A percentile compares a stretch with the other conserved stretches of the same genome.
phyloP scores from a whole-genome alignment of 2,888 invertebrate genomes.

The Polydrusus pterygomalis region DNA sequence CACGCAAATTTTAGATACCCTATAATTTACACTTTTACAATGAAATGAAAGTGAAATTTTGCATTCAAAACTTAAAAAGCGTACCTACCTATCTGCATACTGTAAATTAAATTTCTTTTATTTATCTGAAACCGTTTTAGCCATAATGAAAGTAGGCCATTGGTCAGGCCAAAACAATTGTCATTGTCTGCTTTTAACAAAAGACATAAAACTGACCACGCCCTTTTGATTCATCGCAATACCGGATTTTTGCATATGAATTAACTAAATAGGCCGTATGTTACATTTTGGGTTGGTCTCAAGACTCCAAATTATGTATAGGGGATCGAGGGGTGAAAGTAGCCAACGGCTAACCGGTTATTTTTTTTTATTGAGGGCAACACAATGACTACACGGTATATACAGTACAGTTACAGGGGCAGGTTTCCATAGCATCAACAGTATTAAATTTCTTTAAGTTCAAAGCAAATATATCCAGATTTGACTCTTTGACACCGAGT shows the following conservation, averaged over 20 bases:
- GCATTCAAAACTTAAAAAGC: slow-evolving; percentile 16
- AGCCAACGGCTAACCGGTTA: slow-evolving; percentile 38
- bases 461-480: no score
- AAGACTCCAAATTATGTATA: neutral
- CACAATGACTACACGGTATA: neutral
- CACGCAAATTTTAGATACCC: neutral
- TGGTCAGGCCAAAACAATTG: slow-evolving; percentile 43
- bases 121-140: slow-evolving; percentile 19
- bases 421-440: no score
- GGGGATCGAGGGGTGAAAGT: slow-evolving; percentile 36
- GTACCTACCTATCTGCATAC: neutral
- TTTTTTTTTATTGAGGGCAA: neutral
- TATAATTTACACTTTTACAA: slow-evolving; percentile 3
- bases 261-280: slow-evolving; percentile 44
- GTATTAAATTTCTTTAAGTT: no score
- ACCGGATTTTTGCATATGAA: slow-evolving; percentile 48
- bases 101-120: slow-evolving; percentile 27
- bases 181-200: slow-evolving; percentile 31
- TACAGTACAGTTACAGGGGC: no score
- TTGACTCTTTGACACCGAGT: no score
- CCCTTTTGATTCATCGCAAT: slow-evolving; percentile 44
- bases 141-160: slow-evolving; percentile 49
- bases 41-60: slow-evolving; percentile 19
- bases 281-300: slow-evolving; percentile 34
- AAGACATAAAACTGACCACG: slow-evolving; percentile 34